A percentile compares a stretch with the other conserved stretches of the same genome.
These are phyloP conservation scores for Etheostoma cragini DNA, from an alignment of 2,113 vertebrate species.

Conservation along the genomic window DNA sequence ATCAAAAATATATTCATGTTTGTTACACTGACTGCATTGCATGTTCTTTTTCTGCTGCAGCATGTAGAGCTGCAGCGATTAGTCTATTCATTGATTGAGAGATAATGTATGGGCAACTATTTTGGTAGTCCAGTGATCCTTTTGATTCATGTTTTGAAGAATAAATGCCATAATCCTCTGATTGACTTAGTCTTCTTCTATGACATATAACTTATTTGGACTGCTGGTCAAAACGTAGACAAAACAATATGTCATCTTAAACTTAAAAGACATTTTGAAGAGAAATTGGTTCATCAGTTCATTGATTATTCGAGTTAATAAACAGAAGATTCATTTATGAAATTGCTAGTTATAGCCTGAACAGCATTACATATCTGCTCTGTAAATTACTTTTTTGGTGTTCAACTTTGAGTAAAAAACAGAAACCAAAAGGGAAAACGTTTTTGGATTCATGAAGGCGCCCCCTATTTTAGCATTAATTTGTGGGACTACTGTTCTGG, in stretches of 20 bases:
- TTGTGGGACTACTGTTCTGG: not conserved
- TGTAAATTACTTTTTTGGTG: not conserved
- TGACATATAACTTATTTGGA: not conserved
- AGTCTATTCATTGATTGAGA: not conserved
- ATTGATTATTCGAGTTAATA: not conserved
- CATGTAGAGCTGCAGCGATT: not conserved
- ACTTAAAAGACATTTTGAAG: no score
- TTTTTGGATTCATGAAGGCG: not conserved
- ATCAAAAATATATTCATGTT: not conserved
- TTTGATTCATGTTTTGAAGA: not conserved
- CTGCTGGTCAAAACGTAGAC: not conserved
- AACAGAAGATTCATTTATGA: not conserved
- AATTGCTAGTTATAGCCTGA: not conserved
- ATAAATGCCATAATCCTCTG: constrained; percentile 2
- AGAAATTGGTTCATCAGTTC: no score
- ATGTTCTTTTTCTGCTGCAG: not conserved
- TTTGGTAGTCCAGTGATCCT: not conserved
- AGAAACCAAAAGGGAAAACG: not conserved
- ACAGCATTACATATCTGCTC: not conserved
- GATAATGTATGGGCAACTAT: not conserved
- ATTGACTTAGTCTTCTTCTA: not conserved
- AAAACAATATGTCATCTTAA: not conserved
- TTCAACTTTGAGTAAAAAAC: not conserved
- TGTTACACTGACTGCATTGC: not conserved
- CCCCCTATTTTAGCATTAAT: not conserved